phyloP scores from a whole-genome alignment of 2,113 vertebrate genomes.

The Myrmecophaga tridactyla region DNA sequence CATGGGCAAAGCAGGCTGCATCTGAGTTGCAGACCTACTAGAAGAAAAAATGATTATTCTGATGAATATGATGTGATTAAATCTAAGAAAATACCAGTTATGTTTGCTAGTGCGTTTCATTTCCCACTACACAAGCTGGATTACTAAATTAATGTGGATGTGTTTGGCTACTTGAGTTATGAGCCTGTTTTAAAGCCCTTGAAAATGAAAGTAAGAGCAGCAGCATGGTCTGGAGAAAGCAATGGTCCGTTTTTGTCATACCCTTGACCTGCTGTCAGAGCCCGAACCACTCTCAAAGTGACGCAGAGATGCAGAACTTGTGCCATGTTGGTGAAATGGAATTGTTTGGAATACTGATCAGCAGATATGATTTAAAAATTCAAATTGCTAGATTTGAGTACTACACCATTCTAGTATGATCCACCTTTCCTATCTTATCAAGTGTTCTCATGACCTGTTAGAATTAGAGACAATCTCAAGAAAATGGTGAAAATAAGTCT shows the following conservation, averaged over 20 bases:
- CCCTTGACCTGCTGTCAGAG: not conserved
- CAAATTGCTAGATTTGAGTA: not conserved
- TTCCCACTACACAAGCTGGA: not conserved
- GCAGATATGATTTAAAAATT: not conserved
- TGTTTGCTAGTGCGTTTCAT: not conserved
- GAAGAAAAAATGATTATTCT: not conserved
- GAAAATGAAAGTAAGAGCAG: constrained; percentile 34
- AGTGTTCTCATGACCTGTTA: not conserved
- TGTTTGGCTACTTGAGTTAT: not conserved
- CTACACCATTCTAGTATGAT: not conserved
- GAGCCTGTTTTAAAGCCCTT: not conserved
- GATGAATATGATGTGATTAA: not conserved
- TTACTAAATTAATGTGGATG: not conserved
- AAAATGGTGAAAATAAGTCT: not conserved
- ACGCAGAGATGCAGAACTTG: not conserved
- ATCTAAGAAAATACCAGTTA: not conserved
- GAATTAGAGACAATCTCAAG: not conserved
- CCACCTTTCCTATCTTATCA: not conserved
- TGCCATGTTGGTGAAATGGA: not conserved
- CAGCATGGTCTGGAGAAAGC: not conserved
- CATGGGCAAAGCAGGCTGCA: not conserved
- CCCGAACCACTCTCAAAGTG: not conserved
- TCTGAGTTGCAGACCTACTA: not conserved
- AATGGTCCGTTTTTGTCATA: not conserved
- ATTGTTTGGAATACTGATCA: not conserved